Evolutionary conservation across 2,113 vertebrate genomes (phyloP).

Genomic region (Thamnophis sirtalis): DNA sequence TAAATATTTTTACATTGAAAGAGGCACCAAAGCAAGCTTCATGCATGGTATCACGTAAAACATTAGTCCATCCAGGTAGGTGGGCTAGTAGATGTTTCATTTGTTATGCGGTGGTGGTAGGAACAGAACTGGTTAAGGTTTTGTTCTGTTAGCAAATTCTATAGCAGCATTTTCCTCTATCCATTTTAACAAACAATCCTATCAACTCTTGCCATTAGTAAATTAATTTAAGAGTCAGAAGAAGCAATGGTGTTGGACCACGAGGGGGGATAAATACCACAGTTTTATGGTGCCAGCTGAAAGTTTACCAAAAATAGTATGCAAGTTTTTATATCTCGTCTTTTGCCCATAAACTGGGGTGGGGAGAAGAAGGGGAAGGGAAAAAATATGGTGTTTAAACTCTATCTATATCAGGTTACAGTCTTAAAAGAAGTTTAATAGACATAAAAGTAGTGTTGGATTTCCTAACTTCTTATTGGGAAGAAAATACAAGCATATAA

Average conservation of each 20-base stretch:
- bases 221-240: conserved; percentile 9
- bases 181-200: not conserved
- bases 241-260: not conserved
- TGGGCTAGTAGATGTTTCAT: not conserved
- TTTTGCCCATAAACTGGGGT: not conserved
- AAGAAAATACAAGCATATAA: not conserved
- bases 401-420: not conserved
- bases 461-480: not conserved
- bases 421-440: not conserved
- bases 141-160: not conserved
- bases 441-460: not conserved
- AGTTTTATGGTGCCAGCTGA: not conserved
- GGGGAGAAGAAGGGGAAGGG: not conserved
- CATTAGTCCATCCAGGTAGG: not conserved
- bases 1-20: not conserved
- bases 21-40: not conserved
- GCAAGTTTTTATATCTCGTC: not conserved
- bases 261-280: not conserved
- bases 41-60: not conserved
- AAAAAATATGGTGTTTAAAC: not conserved
- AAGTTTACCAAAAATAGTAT: not conserved
- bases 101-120: not conserved
- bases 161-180: not conserved
- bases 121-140: not conserved
- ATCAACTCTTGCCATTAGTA: not conserved